Evolutionary conservation across 2,113 vertebrate species (phyloP).

Genomic region (Pseudolaguvia tuberculata): DNA sequence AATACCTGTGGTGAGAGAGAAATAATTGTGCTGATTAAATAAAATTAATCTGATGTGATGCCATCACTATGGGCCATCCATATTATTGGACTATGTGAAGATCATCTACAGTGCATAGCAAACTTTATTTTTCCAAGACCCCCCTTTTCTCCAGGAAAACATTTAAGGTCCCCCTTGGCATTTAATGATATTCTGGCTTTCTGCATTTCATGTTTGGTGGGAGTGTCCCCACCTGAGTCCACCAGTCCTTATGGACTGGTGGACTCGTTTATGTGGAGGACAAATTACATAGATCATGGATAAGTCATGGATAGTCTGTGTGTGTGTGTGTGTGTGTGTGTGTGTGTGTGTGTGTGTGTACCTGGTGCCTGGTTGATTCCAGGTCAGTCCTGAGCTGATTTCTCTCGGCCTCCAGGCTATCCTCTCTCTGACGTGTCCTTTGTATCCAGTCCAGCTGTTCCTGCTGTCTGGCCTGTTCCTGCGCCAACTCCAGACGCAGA

Average conservation of each 20-base stretch:
- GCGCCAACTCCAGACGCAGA: conserved; percentile 54
- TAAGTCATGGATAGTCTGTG: background rate
- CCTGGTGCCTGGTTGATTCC: conserved; percentile 51
- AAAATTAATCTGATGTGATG: no score
- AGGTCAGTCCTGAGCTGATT: conserved; percentile 47
- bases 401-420: conserved; percentile 45
- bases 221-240: no score
- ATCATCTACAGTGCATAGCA: no score
- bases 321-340: background rate
- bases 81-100: no score
- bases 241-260: no score
- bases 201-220: no score
- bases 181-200: no score
- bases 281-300: background rate
- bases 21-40: conserved; percentile 8
- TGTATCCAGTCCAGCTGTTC: conserved; percentile 53
- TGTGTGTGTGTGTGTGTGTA: conserved; percentile 6
- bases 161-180: no score
- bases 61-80: no score
- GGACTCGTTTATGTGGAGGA: background rate
- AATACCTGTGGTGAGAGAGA: no score
- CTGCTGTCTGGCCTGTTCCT: conserved; percentile 43
- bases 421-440: conserved; percentile 43
- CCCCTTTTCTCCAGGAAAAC: no score
- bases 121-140: no score